Evolutionary conservation across 2,888 invertebrate species (phyloP).

Genomic region (Onchidella celtica): DNA sequence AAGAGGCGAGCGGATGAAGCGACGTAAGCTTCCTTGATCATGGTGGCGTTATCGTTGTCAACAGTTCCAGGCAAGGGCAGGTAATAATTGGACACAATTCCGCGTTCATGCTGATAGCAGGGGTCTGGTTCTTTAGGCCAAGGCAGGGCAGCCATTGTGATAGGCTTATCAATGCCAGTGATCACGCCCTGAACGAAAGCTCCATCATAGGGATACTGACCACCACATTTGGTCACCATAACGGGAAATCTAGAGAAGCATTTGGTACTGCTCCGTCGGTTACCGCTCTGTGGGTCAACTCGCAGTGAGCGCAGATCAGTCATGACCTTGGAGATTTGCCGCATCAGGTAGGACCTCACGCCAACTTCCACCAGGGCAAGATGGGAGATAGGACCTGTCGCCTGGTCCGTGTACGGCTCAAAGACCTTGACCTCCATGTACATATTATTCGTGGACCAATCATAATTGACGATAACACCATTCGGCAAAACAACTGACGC

Average conservation of each 20-base stretch:
- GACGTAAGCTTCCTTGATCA: conserved; percentile 43
- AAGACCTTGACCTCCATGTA: conserved; percentile 57
- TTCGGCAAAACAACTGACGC: conserved; percentile 56
- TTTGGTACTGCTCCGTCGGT: conserved; percentile 20
- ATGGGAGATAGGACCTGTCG: conserved; percentile 47
- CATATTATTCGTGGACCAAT: conserved; percentile 53
- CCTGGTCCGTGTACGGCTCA: conserved; percentile 34
- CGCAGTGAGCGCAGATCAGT: conserved; percentile 11
- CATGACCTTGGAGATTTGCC: conserved; percentile 48
- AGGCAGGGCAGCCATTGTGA: conserved; percentile 54
- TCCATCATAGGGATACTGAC: conserved; percentile 57
- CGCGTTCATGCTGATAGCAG: conserved; percentile 48
- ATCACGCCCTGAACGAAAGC: conserved; percentile 57
- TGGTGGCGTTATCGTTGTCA: conserved; percentile 46
- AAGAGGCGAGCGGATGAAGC: conserved; percentile 45
- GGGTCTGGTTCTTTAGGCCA: conserved; percentile 56
- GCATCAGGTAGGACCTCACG: conserved; percentile 44
- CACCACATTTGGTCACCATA: conserved; percentile 58
- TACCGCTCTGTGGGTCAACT: conserved; percentile 4
- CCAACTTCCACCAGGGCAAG: conserved; percentile 50
- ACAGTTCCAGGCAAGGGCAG: conserved; percentile 54
- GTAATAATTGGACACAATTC: conserved; percentile 53
- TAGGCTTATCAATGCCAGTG: conserved; percentile 45
- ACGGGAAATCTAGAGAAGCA: conserved; percentile 50
- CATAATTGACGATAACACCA: conserved; percentile 56